Evolutionary conservation across 2,888 invertebrate genomes (phyloP).

Genomic region (Drosophila melanosoma): DNA sequence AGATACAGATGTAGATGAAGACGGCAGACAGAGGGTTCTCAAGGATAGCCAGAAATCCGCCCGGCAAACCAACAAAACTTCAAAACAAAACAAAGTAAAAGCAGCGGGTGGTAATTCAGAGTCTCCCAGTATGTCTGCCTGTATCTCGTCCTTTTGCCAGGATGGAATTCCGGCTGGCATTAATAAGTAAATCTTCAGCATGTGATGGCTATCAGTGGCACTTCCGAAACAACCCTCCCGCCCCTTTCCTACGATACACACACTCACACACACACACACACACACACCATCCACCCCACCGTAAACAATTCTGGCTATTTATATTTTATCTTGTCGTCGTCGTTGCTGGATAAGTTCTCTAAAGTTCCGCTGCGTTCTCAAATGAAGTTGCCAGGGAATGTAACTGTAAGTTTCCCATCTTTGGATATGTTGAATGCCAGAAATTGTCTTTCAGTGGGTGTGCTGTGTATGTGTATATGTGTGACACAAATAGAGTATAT

Average conservation of each 20-base stretch:
- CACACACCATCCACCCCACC: constrained; percentile 13
- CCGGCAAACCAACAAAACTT: constrained; percentile 45
- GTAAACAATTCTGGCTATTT: constrained; percentile 69
- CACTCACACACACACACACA: constrained; percentile 5
- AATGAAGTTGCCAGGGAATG: constrained; percentile 58
- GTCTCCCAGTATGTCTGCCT: constrained; percentile 9
- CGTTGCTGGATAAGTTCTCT: constrained; percentile 59
- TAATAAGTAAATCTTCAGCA: constrained; percentile 78
- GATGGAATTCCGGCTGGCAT: constrained; percentile 72
- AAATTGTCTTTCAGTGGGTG: constrained; percentile 5
- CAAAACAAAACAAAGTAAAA: constrained; percentile 66
- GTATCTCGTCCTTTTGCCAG: constrained; percentile 45
- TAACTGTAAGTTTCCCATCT: constrained; percentile 50
- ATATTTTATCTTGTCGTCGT: constrained; percentile 76
- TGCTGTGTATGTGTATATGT: not conserved
- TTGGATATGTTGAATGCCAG: constrained; percentile 31
- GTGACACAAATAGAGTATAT: constrained; percentile 17
- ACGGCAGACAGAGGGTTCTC: not conserved
- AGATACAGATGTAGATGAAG: constrained; percentile 3
- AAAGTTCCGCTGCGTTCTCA: constrained; percentile 65
- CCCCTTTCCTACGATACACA: not conserved
- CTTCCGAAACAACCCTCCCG: constrained; percentile 50
- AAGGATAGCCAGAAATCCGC: constrained; percentile 27
- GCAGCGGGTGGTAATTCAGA: constrained; percentile 41
- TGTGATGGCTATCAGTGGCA: constrained; percentile 79